Conservation (phyloP, 2,797 vertebrate species). For the Cyclopterus lumpus region DNA sequence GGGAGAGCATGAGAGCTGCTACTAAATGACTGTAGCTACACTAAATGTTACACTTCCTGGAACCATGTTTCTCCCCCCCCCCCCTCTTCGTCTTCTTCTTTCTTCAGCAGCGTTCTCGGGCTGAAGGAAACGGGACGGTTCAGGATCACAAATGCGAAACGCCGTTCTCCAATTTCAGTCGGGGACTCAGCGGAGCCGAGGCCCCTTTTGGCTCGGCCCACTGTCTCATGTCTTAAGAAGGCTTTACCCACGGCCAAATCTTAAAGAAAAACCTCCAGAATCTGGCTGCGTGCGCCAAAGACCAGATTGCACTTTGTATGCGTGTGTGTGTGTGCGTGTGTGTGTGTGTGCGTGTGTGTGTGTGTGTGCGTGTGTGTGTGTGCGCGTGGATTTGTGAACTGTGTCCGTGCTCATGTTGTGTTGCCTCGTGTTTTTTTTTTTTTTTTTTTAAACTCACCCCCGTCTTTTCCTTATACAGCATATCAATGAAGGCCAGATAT, state of each 20-base stretch:
- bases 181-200: conserved; percentile 86
- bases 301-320: conserved; percentile 71
- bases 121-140: conserved; percentile 78
- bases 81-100: conserved; percentile 2
- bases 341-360: too few relatives aligned
- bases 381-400: conserved; percentile 74
- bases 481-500: conserved; percentile 99
- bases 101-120: conserved; percentile 36
- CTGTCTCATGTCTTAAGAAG: conserved; percentile 92
- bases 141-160: conserved; percentile 87
- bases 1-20: conserved; percentile 38
- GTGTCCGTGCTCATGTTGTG: conserved; percentile 77
- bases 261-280: conserved; percentile 81
- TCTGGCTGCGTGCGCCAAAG: conserved; percentile 62
- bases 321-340: conserved; percentile 66
- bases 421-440: conserved; percentile 73
- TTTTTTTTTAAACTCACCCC: conserved; percentile 71
- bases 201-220: conserved; percentile 80
- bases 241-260: conserved; percentile 89
- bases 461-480: conserved; percentile 92
- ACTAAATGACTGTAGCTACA: conserved; percentile 52
- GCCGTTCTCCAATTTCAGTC: conserved; percentile 90
- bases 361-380: too few relatives aligned
- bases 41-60: conserved; percentile 53
- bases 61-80: conserved; percentile 9